Base-by-base conservation (phyloP, 1,140 invertebrate genomes). In the Conopomorpha cramerella region DNA sequence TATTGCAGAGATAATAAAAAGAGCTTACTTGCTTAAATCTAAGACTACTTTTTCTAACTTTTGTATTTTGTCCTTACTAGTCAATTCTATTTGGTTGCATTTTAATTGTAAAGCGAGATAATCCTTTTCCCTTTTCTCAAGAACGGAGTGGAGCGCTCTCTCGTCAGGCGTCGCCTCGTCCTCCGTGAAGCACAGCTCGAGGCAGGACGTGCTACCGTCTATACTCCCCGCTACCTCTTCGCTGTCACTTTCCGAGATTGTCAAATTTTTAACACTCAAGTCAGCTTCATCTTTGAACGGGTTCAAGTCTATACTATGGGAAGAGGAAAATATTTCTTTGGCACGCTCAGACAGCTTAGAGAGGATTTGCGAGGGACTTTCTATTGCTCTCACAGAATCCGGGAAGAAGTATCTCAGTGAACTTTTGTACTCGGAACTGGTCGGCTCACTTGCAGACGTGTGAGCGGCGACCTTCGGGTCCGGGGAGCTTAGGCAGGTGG, bases 401-500 rank as follows among this genome's bases (percentile, higher is more conserved):
- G 74, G 66, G 38, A 78, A 78, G 42, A 78, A 77, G 36, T 76
- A 62, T 39, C 64, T 52, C 30, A 71, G 54, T 39, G 61, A 46
- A 35, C 39, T 65, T 49, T 55, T 71, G 38, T 43, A 58, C 37
- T 74, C 66, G 0, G 72, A 74, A 36, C 61, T 78, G 4, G 63
- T 63, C 1, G 74, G 72, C 46, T 78, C 74, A 59, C 72, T 78
- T 10, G 43, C 51, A 19, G 55, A 73, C 41, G 54, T 41, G 38
- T 64, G 55, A 29, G 47, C 29, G 35, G 42, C 31, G 42, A 59
- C 36, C 41, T 55, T 63, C 19, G 73, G 49, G 25, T 63, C 71
- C 16, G 84, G 84, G 8, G 84, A 86, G 53, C 80, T 85, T 7
- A 86, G 61, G 44, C 83, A 86, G 8, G 84, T 85, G 0, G 83